Conservation (phyloP, 1,140 invertebrate species). For the Potamilus streckersoni region DNA sequence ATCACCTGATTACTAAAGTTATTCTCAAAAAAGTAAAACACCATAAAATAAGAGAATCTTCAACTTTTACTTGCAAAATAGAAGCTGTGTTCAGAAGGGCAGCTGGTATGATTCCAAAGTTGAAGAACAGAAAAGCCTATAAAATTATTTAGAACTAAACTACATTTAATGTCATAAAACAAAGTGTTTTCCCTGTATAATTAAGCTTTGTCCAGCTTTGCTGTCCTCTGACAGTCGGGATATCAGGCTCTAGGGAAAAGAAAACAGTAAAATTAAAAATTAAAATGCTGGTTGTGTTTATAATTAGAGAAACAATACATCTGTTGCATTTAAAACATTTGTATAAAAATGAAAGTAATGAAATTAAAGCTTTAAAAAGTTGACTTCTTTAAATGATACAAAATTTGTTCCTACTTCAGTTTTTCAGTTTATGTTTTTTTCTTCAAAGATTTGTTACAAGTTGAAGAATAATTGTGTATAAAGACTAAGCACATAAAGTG, state of each 20-base stretch:
- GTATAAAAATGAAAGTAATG: not conserved
- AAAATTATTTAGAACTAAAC: too few relatives aligned
- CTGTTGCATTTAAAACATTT: not conserved
- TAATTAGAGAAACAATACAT: not conserved
- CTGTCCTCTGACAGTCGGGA: conserved; percentile 35
- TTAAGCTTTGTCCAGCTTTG: conserved; percentile 36
- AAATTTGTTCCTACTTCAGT: not conserved
- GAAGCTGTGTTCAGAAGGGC: too few relatives aligned
- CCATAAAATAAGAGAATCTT: too few relatives aligned
- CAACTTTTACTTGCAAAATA: too few relatives aligned
- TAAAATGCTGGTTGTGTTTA: not conserved
- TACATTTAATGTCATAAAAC: too few relatives aligned
- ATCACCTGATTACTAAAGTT: too few relatives aligned
- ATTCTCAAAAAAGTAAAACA: too few relatives aligned
- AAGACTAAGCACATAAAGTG: too few relatives aligned
- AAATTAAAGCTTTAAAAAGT: not conserved
- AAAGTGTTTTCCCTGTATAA: conserved; percentile 34
- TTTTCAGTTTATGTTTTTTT: not conserved
- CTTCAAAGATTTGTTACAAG: too few relatives aligned
- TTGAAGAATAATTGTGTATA: too few relatives aligned
- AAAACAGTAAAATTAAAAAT: conserved; percentile 2
- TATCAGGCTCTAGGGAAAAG: conserved; percentile 36
- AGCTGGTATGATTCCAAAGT: too few relatives aligned
- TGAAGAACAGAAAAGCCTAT: too few relatives aligned
- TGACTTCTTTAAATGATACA: not conserved